Evolutionary conservation across 1,140 invertebrate species (phyloP).

Genomic region (Pectinophora gossypiella): DNA sequence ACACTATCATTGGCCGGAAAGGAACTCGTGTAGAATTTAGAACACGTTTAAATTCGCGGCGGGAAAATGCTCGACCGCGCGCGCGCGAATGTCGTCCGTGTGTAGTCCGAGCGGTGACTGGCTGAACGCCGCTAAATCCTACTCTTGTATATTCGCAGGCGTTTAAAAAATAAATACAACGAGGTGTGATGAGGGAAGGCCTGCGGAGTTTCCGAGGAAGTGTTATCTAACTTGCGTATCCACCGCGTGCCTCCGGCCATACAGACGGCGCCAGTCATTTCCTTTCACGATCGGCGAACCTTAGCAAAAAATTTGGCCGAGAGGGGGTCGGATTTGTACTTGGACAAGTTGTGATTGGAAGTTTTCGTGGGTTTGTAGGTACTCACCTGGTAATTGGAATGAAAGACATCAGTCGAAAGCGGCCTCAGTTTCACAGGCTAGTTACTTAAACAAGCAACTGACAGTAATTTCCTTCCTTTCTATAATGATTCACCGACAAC

Average conservation of each 20-base stretch:
- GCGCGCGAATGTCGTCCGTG: conserved; percentile 42
- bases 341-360: too few relatives aligned
- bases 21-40: conserved; percentile 28
- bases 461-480: too few relatives aligned
- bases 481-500: too few relatives aligned
- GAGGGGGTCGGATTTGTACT: too few relatives aligned
- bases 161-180: conserved; percentile 66
- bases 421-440: too few relatives aligned
- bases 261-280: not conserved
- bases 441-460: too few relatives aligned
- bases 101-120: conserved; percentile 61
- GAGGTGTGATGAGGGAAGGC: conserved; percentile 61
- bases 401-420: too few relatives aligned
- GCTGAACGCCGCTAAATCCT: conserved; percentile 50
- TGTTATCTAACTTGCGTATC: conserved; percentile 59
- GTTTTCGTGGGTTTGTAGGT: too few relatives aligned
- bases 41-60: conserved; percentile 49
- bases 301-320: not conserved
- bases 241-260: not conserved
- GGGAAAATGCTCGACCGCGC: conserved; percentile 52
- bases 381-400: too few relatives aligned
- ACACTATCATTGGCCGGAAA: conserved; percentile 26
- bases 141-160: conserved; percentile 64
- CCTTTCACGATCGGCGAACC: not conserved
- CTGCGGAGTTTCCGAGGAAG: conserved; percentile 53